Percentiles rank a stretch among this genome's conserved stretches.
These are phyloP conservation scores for Stigmatopora nigra DNA, from an alignment of 2,113 vertebrate genomes.

Conservation along the genomic window DNA sequence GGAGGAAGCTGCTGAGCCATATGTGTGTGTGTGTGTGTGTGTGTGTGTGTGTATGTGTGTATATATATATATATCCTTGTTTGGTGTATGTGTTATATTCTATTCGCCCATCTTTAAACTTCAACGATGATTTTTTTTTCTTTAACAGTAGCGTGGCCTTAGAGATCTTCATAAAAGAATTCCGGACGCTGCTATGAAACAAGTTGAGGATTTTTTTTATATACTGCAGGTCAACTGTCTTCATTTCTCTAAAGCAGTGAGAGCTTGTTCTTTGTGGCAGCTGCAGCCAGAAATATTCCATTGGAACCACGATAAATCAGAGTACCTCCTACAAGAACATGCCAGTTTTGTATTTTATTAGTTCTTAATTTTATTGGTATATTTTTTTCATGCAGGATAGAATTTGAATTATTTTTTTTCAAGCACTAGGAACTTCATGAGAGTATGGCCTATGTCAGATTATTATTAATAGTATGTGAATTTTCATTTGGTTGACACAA, in stretches of 20 bases:
- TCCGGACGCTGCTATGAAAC: conserved; percentile 49
- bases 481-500: neutral
- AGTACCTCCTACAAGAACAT: conserved; percentile 14
- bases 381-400: neutral
- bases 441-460: too few species aligned
- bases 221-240: conserved; percentile 43
- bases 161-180: conserved; percentile 32
- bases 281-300: conserved; percentile 50
- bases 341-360: conserved; percentile 14
- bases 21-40: too few species aligned
- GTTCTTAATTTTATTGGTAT: conserved; percentile 12
- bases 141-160: neutral
- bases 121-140: neutral
- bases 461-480: too few species aligned
- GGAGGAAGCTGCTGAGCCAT: too few species aligned
- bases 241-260: conserved; percentile 49
- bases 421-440: neutral
- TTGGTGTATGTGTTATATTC: too few species aligned
- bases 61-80: too few species aligned
- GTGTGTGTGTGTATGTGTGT: too few species aligned
- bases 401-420: neutral
- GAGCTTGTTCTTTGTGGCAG: conserved; percentile 42
- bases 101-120: neutral
- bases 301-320: conserved; percentile 42
- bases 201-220: conserved; percentile 54